Conservation (phyloP, 2,113 vertebrate species). For the Glareola pratincola region DNA sequence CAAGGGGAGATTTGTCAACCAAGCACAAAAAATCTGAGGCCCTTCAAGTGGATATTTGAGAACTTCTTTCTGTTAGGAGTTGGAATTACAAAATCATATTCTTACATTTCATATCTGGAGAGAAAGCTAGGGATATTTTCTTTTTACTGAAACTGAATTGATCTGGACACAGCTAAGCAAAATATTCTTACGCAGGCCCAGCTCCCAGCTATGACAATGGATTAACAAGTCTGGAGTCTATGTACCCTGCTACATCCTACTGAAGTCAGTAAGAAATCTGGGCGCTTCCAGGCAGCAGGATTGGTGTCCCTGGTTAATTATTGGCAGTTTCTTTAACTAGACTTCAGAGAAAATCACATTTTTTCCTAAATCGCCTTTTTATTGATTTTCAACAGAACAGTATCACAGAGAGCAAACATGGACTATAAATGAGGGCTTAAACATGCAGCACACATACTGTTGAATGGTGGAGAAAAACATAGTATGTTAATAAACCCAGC, state of each 20-base stretch:
- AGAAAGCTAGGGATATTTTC: background rate
- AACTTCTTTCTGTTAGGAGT: background rate
- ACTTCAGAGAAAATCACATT: slow-evolving; percentile 18
- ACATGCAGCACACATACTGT: background rate
- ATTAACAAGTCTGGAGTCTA: background rate
- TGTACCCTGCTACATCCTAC: background rate
- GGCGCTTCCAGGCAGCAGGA: background rate
- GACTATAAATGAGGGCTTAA: background rate
- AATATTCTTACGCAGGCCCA: background rate
- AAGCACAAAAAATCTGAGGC: background rate
- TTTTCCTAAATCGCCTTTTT: background rate
- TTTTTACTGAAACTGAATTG: background rate
- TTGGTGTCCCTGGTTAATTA: background rate
- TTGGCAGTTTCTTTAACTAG: slow-evolving; percentile 33
- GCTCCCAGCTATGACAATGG: background rate
- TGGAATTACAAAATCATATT: background rate
- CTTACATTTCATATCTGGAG: background rate
- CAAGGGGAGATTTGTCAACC: background rate
- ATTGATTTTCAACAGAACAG: slow-evolving; percentile 31
- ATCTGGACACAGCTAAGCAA: background rate
- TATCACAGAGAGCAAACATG: background rate
- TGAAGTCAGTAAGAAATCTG: background rate
- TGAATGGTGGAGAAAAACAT: background rate
- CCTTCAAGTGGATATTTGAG: background rate
- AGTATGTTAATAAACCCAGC: background rate